Conservation (phyloP, 2,888 invertebrate genomes). For the Pyrrhosoma nymphula region DNA sequence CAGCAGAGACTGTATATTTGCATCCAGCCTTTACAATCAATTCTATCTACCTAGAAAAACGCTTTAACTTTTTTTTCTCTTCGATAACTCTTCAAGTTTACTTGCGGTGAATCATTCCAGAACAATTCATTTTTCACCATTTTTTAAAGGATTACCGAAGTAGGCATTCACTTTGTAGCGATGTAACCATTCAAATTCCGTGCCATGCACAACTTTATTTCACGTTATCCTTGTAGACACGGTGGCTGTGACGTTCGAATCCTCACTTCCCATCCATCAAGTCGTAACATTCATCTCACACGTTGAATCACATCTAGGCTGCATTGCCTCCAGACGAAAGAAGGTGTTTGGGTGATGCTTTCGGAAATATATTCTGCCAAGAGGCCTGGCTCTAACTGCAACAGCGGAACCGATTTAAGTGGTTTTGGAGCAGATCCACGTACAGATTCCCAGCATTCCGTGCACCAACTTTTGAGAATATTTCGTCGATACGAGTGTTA, state of each 20-base stretch:
- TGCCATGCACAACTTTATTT: too few relatives aligned
- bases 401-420: background rate
- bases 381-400: background rate
- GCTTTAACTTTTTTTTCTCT: too few relatives aligned
- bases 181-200: too few relatives aligned
- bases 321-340: background rate
- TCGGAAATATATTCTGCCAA: background rate
- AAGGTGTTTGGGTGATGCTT: background rate
- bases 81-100: too few relatives aligned
- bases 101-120: too few relatives aligned
- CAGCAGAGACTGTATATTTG: too few relatives aligned
- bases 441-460: background rate
- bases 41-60: too few relatives aligned
- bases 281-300: background rate
- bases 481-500: background rate
- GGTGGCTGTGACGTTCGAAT: background rate
- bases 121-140: too few relatives aligned
- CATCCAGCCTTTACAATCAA: too few relatives aligned
- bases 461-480: background rate
- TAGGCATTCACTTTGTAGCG: too few relatives aligned
- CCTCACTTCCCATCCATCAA: background rate
- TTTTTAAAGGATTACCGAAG: too few relatives aligned
- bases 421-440: background rate
- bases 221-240: too few relatives aligned
- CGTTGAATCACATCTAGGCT: background rate